A percentile compares a stretch with the other conserved stretches of the same genome.
Evolutionary conservation across 2,113 vertebrate species (phyloP).

Genomic region (Chionodraco myersi): DNA sequence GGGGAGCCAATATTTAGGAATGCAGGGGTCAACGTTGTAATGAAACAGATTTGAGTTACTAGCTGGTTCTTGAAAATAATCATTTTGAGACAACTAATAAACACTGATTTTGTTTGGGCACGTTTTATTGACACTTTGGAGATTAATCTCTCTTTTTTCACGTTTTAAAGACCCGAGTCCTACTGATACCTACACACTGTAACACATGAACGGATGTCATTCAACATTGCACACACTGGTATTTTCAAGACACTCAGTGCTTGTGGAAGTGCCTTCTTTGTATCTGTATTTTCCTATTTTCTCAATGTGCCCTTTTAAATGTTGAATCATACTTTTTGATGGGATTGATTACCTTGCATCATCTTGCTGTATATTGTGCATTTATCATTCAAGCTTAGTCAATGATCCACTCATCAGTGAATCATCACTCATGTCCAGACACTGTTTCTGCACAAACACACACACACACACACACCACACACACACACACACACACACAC

Average conservation of each 20-base stretch:
- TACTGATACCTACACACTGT: background rate
- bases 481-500: background rate
- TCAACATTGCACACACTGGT: background rate
- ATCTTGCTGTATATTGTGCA: background rate
- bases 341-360: background rate
- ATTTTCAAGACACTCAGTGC: background rate
- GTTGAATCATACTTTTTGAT: background rate
- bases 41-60: background rate
- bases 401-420: no score
- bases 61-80: background rate
- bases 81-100: background rate
- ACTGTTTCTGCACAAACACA: no score
- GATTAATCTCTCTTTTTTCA: no score
- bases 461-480: background rate
- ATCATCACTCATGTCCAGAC: background rate
- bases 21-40: background rate
- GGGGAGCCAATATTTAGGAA: constrained; percentile 13
- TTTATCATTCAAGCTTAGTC: background rate
- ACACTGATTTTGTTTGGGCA: constrained; percentile 1
- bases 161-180: background rate
- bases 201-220: no score
- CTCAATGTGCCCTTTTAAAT: background rate
- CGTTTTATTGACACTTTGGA: background rate
- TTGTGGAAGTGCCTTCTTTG: background rate
- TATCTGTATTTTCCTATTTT: background rate